Evolutionary conservation across 2,113 vertebrate species (phyloP), one percentile per base, ranked within the genome.

Genomic region (Malaclemys terrapin): DNA sequence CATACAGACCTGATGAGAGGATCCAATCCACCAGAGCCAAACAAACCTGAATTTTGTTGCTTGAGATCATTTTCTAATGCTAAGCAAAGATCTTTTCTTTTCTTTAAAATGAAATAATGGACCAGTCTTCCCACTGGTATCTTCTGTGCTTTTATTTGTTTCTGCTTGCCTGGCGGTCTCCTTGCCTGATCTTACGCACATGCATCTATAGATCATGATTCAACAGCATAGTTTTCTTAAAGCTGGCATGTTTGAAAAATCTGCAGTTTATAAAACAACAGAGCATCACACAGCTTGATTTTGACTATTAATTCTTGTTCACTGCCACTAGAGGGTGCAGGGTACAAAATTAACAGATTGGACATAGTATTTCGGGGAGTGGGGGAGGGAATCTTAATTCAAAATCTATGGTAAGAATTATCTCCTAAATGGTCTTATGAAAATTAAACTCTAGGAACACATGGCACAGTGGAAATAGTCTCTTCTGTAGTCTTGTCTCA

Each of bases 171-270:
- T 80, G 69, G 38, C 47, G 84, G 4, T 78, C 86, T 89, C 4
- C 9, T 10, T 17, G 69, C 29, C 8, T 6, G n/a, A n/a, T 29
- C 0, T 0, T 13, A 91, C 13, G 38, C 38, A 49, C 25, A 25
- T 89, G 82, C 57, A 80, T 0, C 2, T 84, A 14, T 62, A 92
- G 84, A 91, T 90, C 53, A 56, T 53, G 62, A 1, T 29, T 88
- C 56, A 80, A 14, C 31, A 56, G 27, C 2, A 49, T 10, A 4
- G n/a, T 56, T 83, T 59, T 50, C 56, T 82, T 42, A 79, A 91
- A 52, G 11, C 14, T 78, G 8, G 42, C 49, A 2, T 56, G 45
- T 11, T 83, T 87, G 13, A 45, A 4, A 10, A 56, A 38, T 45
- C 53, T 87, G 53, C 10, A 81, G 49, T 25, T 65, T 69, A 10